Evolutionary conservation across 2,113 vertebrate species (phyloP).

Genomic region (Amblyopsis rosae): DNA sequence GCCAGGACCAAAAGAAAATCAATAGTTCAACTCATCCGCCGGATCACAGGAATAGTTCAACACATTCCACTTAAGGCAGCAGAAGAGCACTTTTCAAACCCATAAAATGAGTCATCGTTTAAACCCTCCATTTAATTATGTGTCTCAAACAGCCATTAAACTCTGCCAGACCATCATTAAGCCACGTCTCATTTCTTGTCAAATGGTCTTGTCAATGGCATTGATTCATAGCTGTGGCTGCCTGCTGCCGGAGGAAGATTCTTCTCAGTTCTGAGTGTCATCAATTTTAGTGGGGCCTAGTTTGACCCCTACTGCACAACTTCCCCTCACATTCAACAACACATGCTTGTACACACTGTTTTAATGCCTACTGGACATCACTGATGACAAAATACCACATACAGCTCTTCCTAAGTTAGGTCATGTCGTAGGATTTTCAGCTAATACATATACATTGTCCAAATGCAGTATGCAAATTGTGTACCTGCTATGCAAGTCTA

Average conservation of each 20-base stretch:
- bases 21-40: slow-evolving; percentile 61
- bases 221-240: slow-evolving; percentile 46
- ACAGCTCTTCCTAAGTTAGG: not conserved
- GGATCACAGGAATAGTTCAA: slow-evolving; percentile 63
- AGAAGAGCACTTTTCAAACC: slow-evolving; percentile 50
- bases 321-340: not conserved
- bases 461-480: too few relatives aligned
- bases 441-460: too few relatives aligned
- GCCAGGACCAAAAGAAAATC: slow-evolving; percentile 42
- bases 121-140: slow-evolving; percentile 54
- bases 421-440: not conserved
- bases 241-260: slow-evolving; percentile 11
- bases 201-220: slow-evolving; percentile 45
- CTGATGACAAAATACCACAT: not conserved
- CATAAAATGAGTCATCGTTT: slow-evolving; percentile 63
- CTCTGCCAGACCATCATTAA: slow-evolving; percentile 55
- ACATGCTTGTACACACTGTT: not conserved
- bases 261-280: slow-evolving; percentile 19
- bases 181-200: slow-evolving; percentile 54
- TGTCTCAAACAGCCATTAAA: slow-evolving; percentile 61
- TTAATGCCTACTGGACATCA: not conserved
- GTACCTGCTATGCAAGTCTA: too few relatives aligned
- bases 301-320: slow-evolving; percentile 3
- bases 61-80: slow-evolving; percentile 50
- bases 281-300: slow-evolving; percentile 32